Evolutionary conservation across 30 jellyfish, hydroid and myxozoan species (phyloP).

Genomic region (Nemopilema nomurai): DNA sequence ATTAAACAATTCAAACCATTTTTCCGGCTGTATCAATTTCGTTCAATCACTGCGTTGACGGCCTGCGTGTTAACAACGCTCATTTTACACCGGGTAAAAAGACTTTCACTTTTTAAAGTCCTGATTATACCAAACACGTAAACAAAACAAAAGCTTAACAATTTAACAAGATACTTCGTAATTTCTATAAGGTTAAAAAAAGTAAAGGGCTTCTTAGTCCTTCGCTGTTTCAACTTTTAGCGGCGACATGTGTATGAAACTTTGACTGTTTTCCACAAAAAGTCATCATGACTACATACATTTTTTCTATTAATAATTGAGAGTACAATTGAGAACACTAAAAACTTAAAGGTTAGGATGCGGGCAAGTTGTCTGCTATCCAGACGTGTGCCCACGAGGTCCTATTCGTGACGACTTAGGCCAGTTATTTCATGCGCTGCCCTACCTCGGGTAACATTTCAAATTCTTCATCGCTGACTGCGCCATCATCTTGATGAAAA

Average conservation of each 20-base stretch:
- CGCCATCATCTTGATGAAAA: slow-evolving; percentile 78
- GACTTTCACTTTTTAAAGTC: too few species aligned
- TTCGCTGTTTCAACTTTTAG: neutral
- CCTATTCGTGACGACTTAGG: slow-evolving; percentile 24
- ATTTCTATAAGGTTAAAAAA: neutral
- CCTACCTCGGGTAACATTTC: slow-evolving; percentile 90
- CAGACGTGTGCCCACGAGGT: slow-evolving; percentile 42
- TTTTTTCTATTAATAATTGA: neutral
- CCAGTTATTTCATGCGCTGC: slow-evolving; percentile 8
- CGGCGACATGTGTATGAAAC: neutral
- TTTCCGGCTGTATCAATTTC: neutral
- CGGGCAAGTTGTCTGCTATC: slow-evolving; percentile 20
- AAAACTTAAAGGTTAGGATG: neutral
- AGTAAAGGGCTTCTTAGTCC: neutral
- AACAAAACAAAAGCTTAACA: too few species aligned
- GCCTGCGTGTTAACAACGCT: neutral
- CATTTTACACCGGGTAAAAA: too few species aligned
- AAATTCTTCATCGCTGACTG: slow-evolving; percentile 94
- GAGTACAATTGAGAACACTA: neutral
- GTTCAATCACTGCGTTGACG: neutral
- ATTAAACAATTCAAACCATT: neutral
- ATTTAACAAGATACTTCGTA: too few species aligned
- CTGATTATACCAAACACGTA: too few species aligned
- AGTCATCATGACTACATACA: neutral
- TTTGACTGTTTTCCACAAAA: neutral